Evolutionary conservation across 1,140 invertebrate genomes (phyloP), one percentile per base, ranked within the genome.

Genomic region (Hypothenemus hampei): DNA sequence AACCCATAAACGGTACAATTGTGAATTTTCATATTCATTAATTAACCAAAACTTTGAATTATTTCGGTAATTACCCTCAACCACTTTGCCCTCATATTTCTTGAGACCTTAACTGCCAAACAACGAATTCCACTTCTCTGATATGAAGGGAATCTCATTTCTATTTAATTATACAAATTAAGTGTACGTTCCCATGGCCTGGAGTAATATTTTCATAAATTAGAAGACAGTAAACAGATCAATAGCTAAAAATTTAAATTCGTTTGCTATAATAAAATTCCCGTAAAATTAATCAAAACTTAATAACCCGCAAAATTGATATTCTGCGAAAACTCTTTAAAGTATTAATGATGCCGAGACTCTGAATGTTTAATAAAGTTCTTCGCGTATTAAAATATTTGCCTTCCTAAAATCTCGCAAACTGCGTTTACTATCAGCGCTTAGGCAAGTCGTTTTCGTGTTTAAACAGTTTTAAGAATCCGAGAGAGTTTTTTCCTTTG

Each of bases 361-460:
- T 19, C 18, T 20, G 26, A 33, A 33, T 46, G 15, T 46, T 46
- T 46, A 46, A 46, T 46, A 46, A 46, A 46, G 24, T 33, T 46
- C 23, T 44, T n/a, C 26, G 7, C 24, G 44, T 10, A 8, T 33
- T 46, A 20, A 46, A 46, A 46, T 46, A 33, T 46, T 46, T 46
- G 23, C 44, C 5, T 46, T 46, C n/a, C 44, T 46, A 46, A 46
- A 46, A 46, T 46, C 44, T 46, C 1, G 44, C 44, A 46, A 46
- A 46, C 24, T 46, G 8, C 18, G 26, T 33, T 13, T 46, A n/a
- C n/a, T n/a, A n/a, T 31, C 26, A 23, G 20, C 16, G 24, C 24
- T 33, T 33, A 19, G 23, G 15, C 16, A 24, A 46, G 33, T 16
- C 33, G 24, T 24, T 16, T 33, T 31, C 44, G 11, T 46, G 44